These are phyloP conservation scores for Malurus cyaneus DNA, from an alignment of 2,113 vertebrate genomes.

Conservation along the genomic window DNA sequence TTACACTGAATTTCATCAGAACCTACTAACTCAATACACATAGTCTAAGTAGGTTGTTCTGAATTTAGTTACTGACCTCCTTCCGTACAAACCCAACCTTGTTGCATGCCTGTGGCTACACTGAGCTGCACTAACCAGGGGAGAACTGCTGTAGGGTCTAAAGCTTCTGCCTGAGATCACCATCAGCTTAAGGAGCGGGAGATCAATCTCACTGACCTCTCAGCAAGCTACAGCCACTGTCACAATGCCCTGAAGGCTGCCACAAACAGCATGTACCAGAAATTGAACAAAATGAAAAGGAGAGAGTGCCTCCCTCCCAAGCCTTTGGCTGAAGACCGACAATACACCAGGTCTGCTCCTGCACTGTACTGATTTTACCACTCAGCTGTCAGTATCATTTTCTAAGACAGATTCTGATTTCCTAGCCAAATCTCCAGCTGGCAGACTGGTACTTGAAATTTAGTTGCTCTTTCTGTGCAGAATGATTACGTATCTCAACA, in stretches of 20 bases:
- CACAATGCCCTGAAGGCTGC: background rate
- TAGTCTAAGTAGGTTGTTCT: constrained; percentile 38
- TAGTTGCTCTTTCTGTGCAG: background rate
- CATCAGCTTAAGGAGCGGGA: accelerated
- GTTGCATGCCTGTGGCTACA: background rate
- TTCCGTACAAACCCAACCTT: background rate
- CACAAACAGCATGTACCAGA: background rate
- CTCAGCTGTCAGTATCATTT: background rate
- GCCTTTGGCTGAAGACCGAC: background rate
- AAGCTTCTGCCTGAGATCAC: background rate
- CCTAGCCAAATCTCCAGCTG: background rate
- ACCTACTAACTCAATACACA: background rate
- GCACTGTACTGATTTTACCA: background rate
- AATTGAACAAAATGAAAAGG: background rate
- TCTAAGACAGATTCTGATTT: background rate
- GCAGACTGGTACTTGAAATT: background rate
- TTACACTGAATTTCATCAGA: constrained; percentile 17
- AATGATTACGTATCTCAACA: background rate
- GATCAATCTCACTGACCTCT: background rate
- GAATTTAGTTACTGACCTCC: constrained; percentile 54
- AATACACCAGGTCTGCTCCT: background rate
- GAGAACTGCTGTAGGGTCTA: background rate
- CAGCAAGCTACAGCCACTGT: background rate
- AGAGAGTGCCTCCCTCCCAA: background rate
- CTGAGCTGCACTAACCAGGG: background rate